Base-by-base conservation (phyloP, 1,140 invertebrate genomes). In the Varroa destructor region DNA sequence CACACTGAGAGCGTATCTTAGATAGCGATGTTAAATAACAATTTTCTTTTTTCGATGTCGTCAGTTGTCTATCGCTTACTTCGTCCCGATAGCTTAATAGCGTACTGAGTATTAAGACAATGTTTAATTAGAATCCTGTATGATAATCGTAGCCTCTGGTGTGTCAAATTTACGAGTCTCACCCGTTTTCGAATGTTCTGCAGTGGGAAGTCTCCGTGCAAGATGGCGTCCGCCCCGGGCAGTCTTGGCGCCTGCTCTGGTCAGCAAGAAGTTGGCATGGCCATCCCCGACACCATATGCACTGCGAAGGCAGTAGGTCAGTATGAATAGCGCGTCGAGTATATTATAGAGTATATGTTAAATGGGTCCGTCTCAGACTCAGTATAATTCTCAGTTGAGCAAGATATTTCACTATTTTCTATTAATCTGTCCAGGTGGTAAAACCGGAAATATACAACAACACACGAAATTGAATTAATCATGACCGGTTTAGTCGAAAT, bases 271-370 rank as follows among this genome's bases (percentile, higher is more conserved):
- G 88, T 91, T 3, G 93, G 93, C 0, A 91, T 96, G 82, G 89
- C 92, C 0, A 89, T 91, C 6, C 89, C 90, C 0, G 88, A 90
- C 74, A 91, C 89, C 5, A 87, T 96, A 72, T 97, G 93, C 81
- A 93, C 89, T 14, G 82, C 87, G 3, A 91, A 89, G 79, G 88
- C 92, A 0, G 88, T 94, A 1, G 92, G 91, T 97, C 75, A 92
- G 88, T 76, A 76, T 74, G 43, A 46, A 56, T 43, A 42, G 36
- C 6, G 12, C 43, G 8, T 25, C 73, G 5, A 40, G 42, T 5
- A 14, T 74, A 25, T 14, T 71, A 46, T 14, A 43, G 40, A 54
- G 72, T 25, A 54, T 54, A 40, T 42, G 8, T 51, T 8, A 51
- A 51, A 51, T 8, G 46, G 46, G 8, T 51, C 46, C 46, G 8